Base-by-base conservation (phyloP, 2,888 invertebrate species). In the Synergus japonicus region DNA sequence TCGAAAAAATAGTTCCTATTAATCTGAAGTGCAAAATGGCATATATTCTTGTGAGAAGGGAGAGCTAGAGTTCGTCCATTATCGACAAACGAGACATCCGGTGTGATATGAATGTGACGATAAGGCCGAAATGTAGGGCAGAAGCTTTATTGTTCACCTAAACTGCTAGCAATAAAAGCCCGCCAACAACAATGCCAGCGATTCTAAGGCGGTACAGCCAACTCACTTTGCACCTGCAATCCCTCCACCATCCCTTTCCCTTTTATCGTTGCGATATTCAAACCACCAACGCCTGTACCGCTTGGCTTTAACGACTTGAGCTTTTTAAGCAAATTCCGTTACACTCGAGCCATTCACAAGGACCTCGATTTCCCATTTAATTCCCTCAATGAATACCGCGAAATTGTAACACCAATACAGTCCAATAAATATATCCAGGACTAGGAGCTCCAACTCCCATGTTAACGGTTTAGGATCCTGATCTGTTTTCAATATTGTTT, bases 141-240 rank as follows among this genome's bases (percentile, higher is more conserved):
- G 80, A 79, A 85, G 86, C 84, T 89, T 89, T 89, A 89, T 89
- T 88, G 88, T 89, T 87, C 87, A 84, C 83, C 85, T 82, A 86
- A 87, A 88, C 87, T 86, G 83, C 85, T 81, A 84, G 85, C 87
- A 86, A 87, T 88, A 87, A 89, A 89, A 88, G 86, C 85, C 77
- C 76, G 77, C 77, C 78, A 83, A 82, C 86, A 83, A 87, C 86
- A 88, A 87, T 85, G 84, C 83, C 80, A 60, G 73, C 81, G 82
- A 81, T 82, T 82, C 79, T 76, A 76, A 81, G 77, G 79, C 77
- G 67, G 79, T 79, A 65, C 46, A 54, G 79, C 77, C 78, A 81
- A 58, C 60, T 54, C 76, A 46, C 77, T 79, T 73, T 69, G 76
- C 49, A 76, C 79, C 79, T 80, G 18, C 58, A 18, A 58, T 18